phyloP scores from a whole-genome alignment of 2,797 vertebrate genomes.

The Xenopus petersii region DNA sequence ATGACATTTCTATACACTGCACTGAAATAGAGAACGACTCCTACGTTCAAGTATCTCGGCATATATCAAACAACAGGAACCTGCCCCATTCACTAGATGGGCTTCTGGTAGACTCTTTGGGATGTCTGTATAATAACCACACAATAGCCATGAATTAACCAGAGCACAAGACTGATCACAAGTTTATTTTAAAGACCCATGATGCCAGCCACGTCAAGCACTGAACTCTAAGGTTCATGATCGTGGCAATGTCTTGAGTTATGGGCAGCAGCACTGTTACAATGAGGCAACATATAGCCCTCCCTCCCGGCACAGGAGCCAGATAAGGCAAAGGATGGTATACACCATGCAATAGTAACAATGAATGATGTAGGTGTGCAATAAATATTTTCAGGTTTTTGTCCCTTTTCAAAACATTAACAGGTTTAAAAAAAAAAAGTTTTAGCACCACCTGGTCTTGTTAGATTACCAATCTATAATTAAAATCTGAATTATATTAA shows the following conservation, averaged over 20 bases:
- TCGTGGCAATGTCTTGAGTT: conserved; percentile 62
- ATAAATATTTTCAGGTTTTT: conserved; percentile 60
- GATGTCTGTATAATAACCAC: background rate
- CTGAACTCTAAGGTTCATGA: conserved; percentile 64
- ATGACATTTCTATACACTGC: no score
- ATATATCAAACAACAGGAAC: background rate
- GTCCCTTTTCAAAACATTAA: conserved; percentile 31
- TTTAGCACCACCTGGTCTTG: conserved; percentile 55
- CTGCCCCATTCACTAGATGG: background rate
- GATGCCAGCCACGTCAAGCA: conserved; percentile 81
- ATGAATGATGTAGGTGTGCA: conserved; percentile 67
- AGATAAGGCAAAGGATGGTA: conserved; percentile 67
- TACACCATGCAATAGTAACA: conserved; percentile 71
- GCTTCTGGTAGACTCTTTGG: background rate
- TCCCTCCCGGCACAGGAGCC: conserved; percentile 59
- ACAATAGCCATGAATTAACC: conserved; percentile 2
- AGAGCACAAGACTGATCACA: conserved; percentile 61
- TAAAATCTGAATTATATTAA: conserved; percentile 41
- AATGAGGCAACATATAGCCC: conserved; percentile 62
- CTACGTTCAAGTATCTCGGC: no score
- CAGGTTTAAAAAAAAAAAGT: conserved; percentile 48
- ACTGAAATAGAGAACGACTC: no score
- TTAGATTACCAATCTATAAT: conserved; percentile 44
- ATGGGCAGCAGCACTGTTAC: conserved; percentile 70
- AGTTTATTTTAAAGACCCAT: conserved; percentile 74